Conservation (phyloP, 1,140 invertebrate genomes). For the Drosophila ironensis region DNA sequence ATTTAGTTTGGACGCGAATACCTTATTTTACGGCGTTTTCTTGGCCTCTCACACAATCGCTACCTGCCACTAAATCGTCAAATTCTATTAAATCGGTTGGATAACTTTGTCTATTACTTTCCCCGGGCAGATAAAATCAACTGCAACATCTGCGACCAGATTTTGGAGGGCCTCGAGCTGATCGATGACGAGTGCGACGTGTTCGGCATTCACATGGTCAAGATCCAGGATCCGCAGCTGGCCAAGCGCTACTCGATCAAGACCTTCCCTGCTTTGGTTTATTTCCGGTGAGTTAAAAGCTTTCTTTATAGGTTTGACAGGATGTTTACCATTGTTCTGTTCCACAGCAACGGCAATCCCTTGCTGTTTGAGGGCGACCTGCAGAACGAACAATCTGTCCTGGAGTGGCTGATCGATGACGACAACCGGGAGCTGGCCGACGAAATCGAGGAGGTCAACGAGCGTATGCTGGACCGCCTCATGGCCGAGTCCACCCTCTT, state of each 20-base stretch:
- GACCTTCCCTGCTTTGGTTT: slow-evolving; percentile 95
- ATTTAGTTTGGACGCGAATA: slow-evolving; percentile 82
- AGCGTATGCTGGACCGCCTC: slow-evolving; percentile 93
- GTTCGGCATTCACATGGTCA: slow-evolving; percentile 96
- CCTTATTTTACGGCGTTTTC: slow-evolving; percentile 80
- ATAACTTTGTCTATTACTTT: background rate
- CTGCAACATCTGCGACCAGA: slow-evolving; percentile 95
- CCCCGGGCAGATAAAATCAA: slow-evolving; percentile 91
- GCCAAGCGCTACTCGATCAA: slow-evolving; percentile 97
- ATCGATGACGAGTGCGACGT: slow-evolving; percentile 97
- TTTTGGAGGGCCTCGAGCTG: slow-evolving; percentile 93
- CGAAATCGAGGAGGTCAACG: slow-evolving; percentile 96
- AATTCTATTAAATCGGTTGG: background rate
- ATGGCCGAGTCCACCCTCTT: slow-evolving; percentile 93
- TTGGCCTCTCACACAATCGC: slow-evolving; percentile 38
- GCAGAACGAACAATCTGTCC: slow-evolving; percentile 93
- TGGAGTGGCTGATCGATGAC: slow-evolving; percentile 97
- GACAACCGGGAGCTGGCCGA: slow-evolving; percentile 96
- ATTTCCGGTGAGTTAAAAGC: slow-evolving; percentile 85
- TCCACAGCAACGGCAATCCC: slow-evolving; percentile 91
- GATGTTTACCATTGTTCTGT: too few relatives aligned
- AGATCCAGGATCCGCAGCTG: slow-evolving; percentile 95
- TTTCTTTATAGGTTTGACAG: too few relatives aligned
- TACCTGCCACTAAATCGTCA: slow-evolving; percentile 18
- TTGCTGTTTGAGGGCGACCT: slow-evolving; percentile 95